Conservation (phyloP, 2,888 invertebrate genomes). For the Phengaris arion region DNA sequence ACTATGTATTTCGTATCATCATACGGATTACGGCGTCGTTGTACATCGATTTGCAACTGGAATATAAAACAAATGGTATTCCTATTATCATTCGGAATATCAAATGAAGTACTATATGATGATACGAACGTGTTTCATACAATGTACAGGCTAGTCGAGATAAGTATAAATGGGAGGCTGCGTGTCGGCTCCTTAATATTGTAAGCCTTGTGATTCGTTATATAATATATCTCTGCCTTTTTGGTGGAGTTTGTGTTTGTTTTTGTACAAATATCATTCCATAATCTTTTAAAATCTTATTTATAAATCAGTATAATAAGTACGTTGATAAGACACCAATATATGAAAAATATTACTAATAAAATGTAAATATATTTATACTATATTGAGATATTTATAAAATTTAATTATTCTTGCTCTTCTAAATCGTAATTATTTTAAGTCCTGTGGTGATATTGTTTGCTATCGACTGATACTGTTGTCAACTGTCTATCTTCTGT, state of each 20-base stretch:
- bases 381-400: constrained; percentile 78
- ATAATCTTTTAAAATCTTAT: constrained; percentile 71
- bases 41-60: constrained; percentile 21
- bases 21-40: constrained; percentile 27
- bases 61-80: constrained; percentile 17
- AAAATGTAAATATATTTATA: constrained; percentile 79
- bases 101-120: constrained; percentile 33
- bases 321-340: constrained; percentile 79
- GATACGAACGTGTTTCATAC: constrained; percentile 52
- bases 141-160: constrained; percentile 74
- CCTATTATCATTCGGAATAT: constrained; percentile 17
- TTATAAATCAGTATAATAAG: constrained; percentile 67
- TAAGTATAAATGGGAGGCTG: constrained; percentile 46
- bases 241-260: constrained; percentile 69
- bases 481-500: neutral
- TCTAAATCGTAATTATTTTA: constrained; percentile 68
- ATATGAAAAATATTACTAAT: constrained; percentile 69
- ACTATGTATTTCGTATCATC: constrained; percentile 44
- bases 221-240: constrained; percentile 60
- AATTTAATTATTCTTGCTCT: constrained; percentile 77
- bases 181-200: constrained; percentile 46
- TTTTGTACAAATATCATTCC: constrained; percentile 80
- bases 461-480: constrained; percentile 39
- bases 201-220: constrained; percentile 67
- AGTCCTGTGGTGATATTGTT: constrained; percentile 53